phyloP scores from a whole-genome alignment of 53 echinoderm and acorn worm genomes.

The Arbacia lixula region DNA sequence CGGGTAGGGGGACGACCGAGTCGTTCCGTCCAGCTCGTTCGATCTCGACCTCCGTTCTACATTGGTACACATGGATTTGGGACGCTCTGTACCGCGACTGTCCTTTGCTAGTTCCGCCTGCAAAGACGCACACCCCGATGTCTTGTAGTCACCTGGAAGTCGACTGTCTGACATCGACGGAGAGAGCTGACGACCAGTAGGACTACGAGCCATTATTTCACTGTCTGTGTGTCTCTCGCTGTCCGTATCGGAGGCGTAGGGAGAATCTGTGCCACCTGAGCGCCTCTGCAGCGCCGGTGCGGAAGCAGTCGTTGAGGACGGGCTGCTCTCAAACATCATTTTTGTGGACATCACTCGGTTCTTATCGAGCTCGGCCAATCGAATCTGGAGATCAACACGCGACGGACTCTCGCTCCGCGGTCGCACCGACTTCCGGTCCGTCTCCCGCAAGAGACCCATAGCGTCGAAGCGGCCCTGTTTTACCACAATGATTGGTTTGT shows the following conservation, averaged over 20 bases:
- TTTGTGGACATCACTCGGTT: slow-evolving; percentile 82
- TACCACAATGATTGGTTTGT: slow-evolving; percentile 62
- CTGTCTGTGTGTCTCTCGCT: slow-evolving; percentile 84
- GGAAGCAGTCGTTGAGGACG: slow-evolving; percentile 60
- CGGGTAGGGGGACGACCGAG: slow-evolving; percentile 69
- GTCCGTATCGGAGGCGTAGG: slow-evolving; percentile 75
- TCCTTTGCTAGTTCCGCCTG: background rate
- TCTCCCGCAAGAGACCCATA: slow-evolving; percentile 83
- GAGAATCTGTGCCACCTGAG: slow-evolving; percentile 51
- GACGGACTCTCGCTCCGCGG: slow-evolving; percentile 60
- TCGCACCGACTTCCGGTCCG: slow-evolving; percentile 75
- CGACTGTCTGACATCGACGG: slow-evolving; percentile 35
- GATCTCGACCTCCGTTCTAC: background rate
- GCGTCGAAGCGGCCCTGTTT: slow-evolving; percentile 85
- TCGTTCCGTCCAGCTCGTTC: background rate
- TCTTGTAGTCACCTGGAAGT: slow-evolving; percentile 13
- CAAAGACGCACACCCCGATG: slow-evolving; percentile 1
- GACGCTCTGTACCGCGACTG: slow-evolving; percentile 7
- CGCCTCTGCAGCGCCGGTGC: slow-evolving; percentile 67
- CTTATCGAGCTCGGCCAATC: slow-evolving; percentile 80
- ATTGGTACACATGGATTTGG: slow-evolving; percentile 54
- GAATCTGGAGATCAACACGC: slow-evolving; percentile 67
- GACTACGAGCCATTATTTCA: slow-evolving; percentile 58
- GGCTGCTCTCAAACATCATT: slow-evolving; percentile 76
- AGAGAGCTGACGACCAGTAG: slow-evolving; percentile 41